Base-by-base conservation (phyloP, 2,797 vertebrate species). In the Gymnoscopelus braueri region DNA sequence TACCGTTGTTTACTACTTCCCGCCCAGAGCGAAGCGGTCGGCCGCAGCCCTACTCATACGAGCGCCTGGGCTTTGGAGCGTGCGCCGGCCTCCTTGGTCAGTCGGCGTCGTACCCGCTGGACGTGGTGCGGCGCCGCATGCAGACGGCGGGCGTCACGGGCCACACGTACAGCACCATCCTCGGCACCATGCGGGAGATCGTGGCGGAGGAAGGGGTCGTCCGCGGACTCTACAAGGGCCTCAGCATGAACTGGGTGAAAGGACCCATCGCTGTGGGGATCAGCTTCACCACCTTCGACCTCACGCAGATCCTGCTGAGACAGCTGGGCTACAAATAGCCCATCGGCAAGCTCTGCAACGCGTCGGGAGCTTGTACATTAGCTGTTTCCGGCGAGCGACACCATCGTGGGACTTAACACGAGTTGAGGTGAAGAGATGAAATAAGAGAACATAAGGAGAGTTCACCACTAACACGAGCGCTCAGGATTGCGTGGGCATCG, bases 191-290 rank as follows among this genome's bases (percentile, higher is more conserved):
- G 93, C 86, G 60, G 3, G 92, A 96, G 60, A 96, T 99, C 0
- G 84, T 97, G 15, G 19, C 88, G 0, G 95, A 98, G 73, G 98
- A 98, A 76, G 98, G 98, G 3, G 71, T 96, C 0, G 48, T 97
- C 77, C 91, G 95, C 0, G 97, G 97, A 62, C 88, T 99, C 44
- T 99, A 98, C 92, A 99, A 99, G 80, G 98, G 98, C 69, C 95
- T 99, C 75, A 99, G 97, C 87, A 99, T 99, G 98, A 99, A 99
- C 93, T 99, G 98, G 98, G 95, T 99, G 64, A 99, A 99, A 77
- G 98, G 98, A 4, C 98, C 98, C 7, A 93, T 99, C 4, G 96
- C 97, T 0, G 97, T 99, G 69, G 98, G 98, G 8, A 97, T 98
- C 88, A 99, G 98, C 91, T 99, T 99, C 88, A 98, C 95, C 73